These are phyloP conservation scores for Acanthosepion lycidas DNA, from an alignment of 2,888 invertebrate species.

Conservation along the genomic window DNA sequence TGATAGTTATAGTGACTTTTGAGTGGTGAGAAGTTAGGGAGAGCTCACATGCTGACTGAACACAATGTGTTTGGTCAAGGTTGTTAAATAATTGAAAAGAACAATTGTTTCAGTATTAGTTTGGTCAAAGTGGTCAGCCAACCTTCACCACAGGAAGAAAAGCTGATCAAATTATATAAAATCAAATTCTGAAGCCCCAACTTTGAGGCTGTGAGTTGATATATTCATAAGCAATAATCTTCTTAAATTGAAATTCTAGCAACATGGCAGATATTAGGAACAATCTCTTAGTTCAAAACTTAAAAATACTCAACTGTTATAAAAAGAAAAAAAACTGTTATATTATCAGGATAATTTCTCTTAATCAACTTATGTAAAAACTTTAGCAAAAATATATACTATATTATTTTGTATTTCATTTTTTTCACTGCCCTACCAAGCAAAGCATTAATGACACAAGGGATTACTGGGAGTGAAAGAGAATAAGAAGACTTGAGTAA, in stretches of 20 bases:
- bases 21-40: background rate
- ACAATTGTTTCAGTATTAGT: background rate
- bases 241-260: too few relatives aligned
- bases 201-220: background rate
- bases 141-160: background rate
- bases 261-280: background rate
- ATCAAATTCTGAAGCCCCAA: background rate
- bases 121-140: background rate
- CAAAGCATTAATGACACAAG: too few relatives aligned
- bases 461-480: too few relatives aligned
- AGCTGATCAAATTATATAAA: background rate
- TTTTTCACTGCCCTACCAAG: too few relatives aligned
- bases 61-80: background rate
- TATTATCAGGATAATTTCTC: too few relatives aligned
- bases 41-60: background rate
- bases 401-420: too few relatives aligned
- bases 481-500: too few relatives aligned
- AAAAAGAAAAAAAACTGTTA: background rate
- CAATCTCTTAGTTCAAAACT: background rate
- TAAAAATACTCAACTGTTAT: background rate
- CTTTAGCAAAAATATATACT: too few relatives aligned
- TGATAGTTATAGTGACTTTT: background rate
- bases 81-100: background rate
- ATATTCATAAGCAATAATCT: background rate
- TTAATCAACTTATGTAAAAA: too few relatives aligned